phyloP scores from a whole-genome alignment of 2,113 vertebrate species.

The Pteropus alecto region DNA sequence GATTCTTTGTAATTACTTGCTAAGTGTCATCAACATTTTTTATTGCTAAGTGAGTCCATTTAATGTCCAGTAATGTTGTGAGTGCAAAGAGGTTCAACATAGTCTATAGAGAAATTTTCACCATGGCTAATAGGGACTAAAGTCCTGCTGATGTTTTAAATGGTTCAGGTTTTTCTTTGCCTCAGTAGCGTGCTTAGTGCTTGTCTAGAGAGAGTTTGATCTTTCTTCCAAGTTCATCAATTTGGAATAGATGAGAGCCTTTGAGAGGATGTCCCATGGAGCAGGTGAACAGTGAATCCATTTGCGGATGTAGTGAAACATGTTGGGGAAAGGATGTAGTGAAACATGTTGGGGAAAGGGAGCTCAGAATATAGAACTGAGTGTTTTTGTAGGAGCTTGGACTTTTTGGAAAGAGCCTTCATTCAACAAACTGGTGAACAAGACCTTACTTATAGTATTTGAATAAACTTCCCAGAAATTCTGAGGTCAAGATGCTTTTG shows the following conservation, averaged over 20 bases:
- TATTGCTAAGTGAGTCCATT: not conserved
- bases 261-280: too few relatives aligned
- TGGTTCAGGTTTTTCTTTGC: not conserved
- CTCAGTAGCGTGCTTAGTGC: not conserved
- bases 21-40: not conserved
- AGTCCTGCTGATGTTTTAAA: not conserved
- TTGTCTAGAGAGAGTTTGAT: not conserved
- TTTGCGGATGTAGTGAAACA: not conserved
- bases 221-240: not conserved
- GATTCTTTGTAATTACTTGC: not conserved
- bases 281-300: not conserved
- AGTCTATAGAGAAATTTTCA: not conserved
- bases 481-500: not conserved
- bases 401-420: not conserved
- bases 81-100: not conserved
- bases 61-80: not conserved
- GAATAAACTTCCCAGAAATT: not conserved
- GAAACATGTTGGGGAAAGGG: not conserved
- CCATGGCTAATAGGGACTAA: not conserved
- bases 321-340: not conserved
- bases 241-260: too few relatives aligned
- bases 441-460: not conserved
- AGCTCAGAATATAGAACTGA: not conserved
- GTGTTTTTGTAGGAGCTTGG: not conserved
- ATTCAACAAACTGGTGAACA: not conserved